Base-by-base conservation (phyloP, 2,113 vertebrate species). In the Nettapus auritus region DNA sequence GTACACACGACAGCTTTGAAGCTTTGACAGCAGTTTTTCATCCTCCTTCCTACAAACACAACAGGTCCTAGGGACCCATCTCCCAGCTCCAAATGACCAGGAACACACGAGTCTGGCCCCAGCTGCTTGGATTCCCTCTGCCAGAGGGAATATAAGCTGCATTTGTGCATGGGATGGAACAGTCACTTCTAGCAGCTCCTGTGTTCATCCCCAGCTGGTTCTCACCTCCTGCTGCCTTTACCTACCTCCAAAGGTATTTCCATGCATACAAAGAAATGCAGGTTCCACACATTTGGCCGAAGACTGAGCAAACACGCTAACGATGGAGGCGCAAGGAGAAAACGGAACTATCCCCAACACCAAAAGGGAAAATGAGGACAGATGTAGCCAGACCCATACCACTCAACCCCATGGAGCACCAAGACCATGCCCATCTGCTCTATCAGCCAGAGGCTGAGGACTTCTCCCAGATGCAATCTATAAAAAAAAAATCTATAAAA, bases 401-500 rank as follows among this genome's bases (percentile, higher is more conserved):
- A 19, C 6, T 56, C 38, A 26, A 17, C 4, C 12, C n/a, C 73
- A 69, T 22, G 14, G 25, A 67, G 48, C 18, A 11, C 18, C 31
- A 2, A 0, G 1, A 67, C 67, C 9, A 5, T 8, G 18, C 4
- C 48, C 53, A 26, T 22, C n/a, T 46, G 6, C 40, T 16, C 8
- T 1, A 1, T 7, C 60, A 63, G 2, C 18, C 52, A 8, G 2
- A 4, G 0, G 1, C 33, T 0, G 2, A 63, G 4, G 5, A 29
- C 66, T 31, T 50, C 22, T 38, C 4, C 0, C 4, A 77, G 46
- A 48, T 3, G 10, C 46, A 21, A 11, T 21, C 10, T 6, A 48
- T 46, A 9, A 20, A 20, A 44, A 46, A 46, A 8, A 17, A 18
- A 44, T 6, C 13, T 3, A 42, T 5, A 48, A 19, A 44, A 44